Conservation (phyloP, 2,797 vertebrate species). For the Chaenodraco wilsoni region DNA sequence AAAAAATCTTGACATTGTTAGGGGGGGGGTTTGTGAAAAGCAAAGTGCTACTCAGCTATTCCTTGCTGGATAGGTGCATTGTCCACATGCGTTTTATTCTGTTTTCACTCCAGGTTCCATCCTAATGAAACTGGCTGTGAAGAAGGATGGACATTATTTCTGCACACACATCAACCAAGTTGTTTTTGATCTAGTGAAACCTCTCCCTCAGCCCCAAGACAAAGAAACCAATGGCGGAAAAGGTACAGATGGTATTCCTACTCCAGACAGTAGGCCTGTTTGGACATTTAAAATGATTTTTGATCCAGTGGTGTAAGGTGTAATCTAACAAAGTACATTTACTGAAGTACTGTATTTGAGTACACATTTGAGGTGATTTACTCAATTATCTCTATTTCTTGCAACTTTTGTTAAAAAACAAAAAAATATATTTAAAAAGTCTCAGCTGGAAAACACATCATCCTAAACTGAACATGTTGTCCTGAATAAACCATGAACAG, state of each 20-base stretch:
- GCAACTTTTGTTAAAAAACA: too few relatives aligned
- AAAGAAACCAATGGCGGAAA: conserved; percentile 12
- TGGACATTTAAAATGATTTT: conserved; percentile 6
- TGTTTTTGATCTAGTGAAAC: conserved; percentile 16
- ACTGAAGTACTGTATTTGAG: too few relatives aligned
- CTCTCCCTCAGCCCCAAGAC: not conserved
- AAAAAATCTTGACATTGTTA: not conserved
- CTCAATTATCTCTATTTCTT: too few relatives aligned
- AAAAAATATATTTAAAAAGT: too few relatives aligned
- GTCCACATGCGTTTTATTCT: not conserved
- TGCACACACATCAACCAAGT: conserved; percentile 87
- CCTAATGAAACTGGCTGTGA: conserved; percentile 86
- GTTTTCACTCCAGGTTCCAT: conserved; percentile 80
- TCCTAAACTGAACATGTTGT: too few relatives aligned
- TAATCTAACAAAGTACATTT: too few relatives aligned
- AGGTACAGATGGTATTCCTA: conserved; percentile 44
- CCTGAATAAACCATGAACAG: too few relatives aligned
- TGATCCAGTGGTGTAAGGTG: not conserved
- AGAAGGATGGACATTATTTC: conserved; percentile 92
- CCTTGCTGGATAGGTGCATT: not conserved
- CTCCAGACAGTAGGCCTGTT: not conserved
- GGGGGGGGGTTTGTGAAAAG: not conserved
- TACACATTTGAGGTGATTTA: too few relatives aligned
- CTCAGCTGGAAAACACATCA: too few relatives aligned
- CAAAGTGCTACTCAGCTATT: not conserved